phyloP scores from a whole-genome alignment of 2,888 invertebrate genomes.

The Linnaemya tessellans region DNA sequence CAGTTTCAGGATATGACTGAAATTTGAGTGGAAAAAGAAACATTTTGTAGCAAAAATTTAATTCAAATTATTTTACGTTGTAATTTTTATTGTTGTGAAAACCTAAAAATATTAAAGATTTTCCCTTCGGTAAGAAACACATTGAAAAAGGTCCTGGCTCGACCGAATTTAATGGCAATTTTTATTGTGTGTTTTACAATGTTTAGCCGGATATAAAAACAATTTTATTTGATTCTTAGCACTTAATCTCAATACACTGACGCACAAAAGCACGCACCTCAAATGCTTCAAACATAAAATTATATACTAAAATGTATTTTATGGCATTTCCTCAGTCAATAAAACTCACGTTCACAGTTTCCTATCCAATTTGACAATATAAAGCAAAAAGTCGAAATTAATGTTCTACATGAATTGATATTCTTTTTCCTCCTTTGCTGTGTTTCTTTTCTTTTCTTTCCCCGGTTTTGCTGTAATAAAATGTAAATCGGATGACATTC shows the following conservation, averaged over 20 bases:
- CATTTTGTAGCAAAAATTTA: too few species aligned
- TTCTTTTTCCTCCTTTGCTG: not conserved
- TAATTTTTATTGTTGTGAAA: too few species aligned
- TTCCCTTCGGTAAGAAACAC: not conserved
- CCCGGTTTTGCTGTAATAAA: not conserved
- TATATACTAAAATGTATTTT: slow-evolving; percentile 26
- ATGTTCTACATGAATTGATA: slow-evolving; percentile 28
- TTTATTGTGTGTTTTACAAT: not conserved
- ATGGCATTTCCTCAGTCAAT: slow-evolving; percentile 47
- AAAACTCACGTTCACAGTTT: slow-evolving; percentile 65
- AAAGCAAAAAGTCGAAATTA: slow-evolving; percentile 47
- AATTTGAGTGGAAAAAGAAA: too few species aligned
- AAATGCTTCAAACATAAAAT: slow-evolving; percentile 9
- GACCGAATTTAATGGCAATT: slow-evolving; percentile 31
- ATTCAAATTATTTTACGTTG: too few species aligned
- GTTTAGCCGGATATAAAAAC: slow-evolving; percentile 28
- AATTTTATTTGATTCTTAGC: slow-evolving; percentile 56
- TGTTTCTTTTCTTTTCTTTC: not conserved
- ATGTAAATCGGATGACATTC: slow-evolving; percentile 39
- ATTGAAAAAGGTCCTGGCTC: not conserved
- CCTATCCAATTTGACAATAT: slow-evolving; percentile 61
- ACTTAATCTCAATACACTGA: slow-evolving; percentile 43
- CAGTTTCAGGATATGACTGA: too few species aligned
- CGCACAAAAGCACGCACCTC: not conserved
- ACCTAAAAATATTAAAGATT: too few species aligned